phyloP scores from a whole-genome alignment of 2,113 vertebrate species.

The Psettodes erumei region DNA sequence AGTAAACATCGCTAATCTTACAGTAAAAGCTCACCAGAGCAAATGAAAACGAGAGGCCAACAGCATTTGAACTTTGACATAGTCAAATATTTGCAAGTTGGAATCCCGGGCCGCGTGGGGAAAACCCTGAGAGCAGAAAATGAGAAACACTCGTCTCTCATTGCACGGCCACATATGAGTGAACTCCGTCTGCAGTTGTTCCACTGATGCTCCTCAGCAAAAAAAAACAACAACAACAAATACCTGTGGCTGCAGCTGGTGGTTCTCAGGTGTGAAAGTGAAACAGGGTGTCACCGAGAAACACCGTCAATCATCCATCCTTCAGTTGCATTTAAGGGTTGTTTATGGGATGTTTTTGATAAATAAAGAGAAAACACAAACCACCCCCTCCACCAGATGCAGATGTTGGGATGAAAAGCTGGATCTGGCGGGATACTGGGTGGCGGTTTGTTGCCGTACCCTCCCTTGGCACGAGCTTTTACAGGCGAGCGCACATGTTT shows the following conservation, averaged over 20 bases:
- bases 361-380: constrained; percentile 60
- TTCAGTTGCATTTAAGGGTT: constrained; percentile 25
- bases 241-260: constrained; percentile 4
- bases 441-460: constrained; percentile 52
- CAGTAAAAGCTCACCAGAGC: too few species aligned
- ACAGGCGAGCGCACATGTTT: constrained; percentile 61
- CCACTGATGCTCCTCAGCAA: neutral
- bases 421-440: constrained; percentile 46
- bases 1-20: neutral
- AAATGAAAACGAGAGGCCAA: too few species aligned
- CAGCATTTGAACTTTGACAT: too few species aligned
- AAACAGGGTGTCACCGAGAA: neutral
- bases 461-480: constrained; percentile 63
- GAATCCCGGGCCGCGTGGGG: neutral
- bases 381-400: constrained; percentile 24
- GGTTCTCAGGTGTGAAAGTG: constrained; percentile 36
- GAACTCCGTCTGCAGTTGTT: constrained; percentile 11
- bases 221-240: neutral
- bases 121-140: neutral
- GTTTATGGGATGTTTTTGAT: constrained; percentile 43
- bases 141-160: neutral
- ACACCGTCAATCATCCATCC: constrained; percentile 18
- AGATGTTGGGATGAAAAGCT: constrained; percentile 60
- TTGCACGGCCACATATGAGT: neutral
- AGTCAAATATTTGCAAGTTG: neutral